Base-by-base conservation (phyloP, 2,113 vertebrate species). In the Anhinga rufa region DNA sequence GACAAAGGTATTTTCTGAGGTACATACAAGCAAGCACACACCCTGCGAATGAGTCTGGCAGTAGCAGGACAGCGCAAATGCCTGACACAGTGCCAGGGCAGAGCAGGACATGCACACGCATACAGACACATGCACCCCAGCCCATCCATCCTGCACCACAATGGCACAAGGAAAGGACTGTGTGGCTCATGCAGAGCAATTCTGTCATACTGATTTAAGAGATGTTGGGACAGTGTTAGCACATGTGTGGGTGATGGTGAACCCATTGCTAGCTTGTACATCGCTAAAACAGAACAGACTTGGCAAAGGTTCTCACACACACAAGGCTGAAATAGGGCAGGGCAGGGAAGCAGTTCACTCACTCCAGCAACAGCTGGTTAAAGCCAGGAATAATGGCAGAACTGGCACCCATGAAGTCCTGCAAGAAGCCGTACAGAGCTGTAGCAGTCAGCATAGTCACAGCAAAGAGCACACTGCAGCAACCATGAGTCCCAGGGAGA, bases 41-140 rank as follows among this genome's bases (percentile, higher is more conserved):
- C 6, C 9, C 20, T 2, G 5, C 6, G 5, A 14, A 17, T 19
- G 71, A 42, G 44, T 10, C n/a, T n/a, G 42, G 51, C 51, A 46
- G 48, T 38, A 62, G 40, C 40, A 65, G 20, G 28, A 46, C 26
- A 17, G 19, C 21, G 34, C 81, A n/a, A 61, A 51, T 8, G 14
- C 17, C 10, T 12, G 18, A 17, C 9, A 32, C 10, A 13, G 26
- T 36, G 46, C 22, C 46, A 28, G 28, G 28, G 51, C 71, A 57
- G 42, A 22, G 22, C 17, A 21, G 26, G 46, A n/a, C 13, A 26
- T 6, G 19, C 31, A 29, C 4, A 2, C 0, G 1, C 24, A 49
- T 32, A 31, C 28, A 34, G 21, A 31, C 10, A 19, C 21, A 4
- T 14, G 42, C 42, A 42, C 12, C 42, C 42, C 42, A 13, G 42